Percentiles rank a stretch among this genome's conserved stretches.
Evolutionary conservation across 2,888 invertebrate species (phyloP).

Genomic region (Dicyrtoma fusca): DNA sequence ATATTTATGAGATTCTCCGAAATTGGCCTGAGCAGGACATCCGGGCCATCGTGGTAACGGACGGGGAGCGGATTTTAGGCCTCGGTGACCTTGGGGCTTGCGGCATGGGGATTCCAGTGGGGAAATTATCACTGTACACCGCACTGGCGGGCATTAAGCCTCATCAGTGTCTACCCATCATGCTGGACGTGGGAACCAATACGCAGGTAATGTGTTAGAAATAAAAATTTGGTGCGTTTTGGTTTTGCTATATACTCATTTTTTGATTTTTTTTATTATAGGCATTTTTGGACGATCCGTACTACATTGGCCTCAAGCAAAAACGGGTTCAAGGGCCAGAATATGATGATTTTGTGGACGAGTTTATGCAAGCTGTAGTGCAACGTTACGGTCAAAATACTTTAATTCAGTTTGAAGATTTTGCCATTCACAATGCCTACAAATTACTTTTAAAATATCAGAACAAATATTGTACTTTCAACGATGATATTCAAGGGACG

Average conservation of each 20-base stretch:
- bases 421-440: conserved; percentile 97
- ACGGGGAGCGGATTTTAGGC: conserved; percentile 98
- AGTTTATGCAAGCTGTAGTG: conserved; percentile 94
- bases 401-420: conserved; percentile 95
- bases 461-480: conserved; percentile 88
- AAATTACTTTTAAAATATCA: conserved; percentile 87
- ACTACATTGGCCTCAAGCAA: conserved; percentile 92
- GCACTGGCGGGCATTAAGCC: conserved; percentile 97
- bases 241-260: too few species aligned
- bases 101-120: conserved; percentile 99
- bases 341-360: conserved; percentile 94
- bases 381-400: conserved; percentile 82
- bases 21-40: conserved; percentile 93
- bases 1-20: conserved; percentile 88
- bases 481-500: conserved; percentile 99
- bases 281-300: conserved; percentile 83
- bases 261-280: conserved; percentile 60
- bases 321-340: conserved; percentile 78
- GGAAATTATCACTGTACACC: conserved; percentile 95
- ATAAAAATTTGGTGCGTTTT: too few species aligned
- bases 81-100: conserved; percentile 95
- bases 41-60: conserved; percentile 91
- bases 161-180: conserved; percentile 90
- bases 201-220: too few species aligned
- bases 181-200: conserved; percentile 93